phyloP scores from a whole-genome alignment of 2,888 invertebrate species.

The Agrochola litura region DNA sequence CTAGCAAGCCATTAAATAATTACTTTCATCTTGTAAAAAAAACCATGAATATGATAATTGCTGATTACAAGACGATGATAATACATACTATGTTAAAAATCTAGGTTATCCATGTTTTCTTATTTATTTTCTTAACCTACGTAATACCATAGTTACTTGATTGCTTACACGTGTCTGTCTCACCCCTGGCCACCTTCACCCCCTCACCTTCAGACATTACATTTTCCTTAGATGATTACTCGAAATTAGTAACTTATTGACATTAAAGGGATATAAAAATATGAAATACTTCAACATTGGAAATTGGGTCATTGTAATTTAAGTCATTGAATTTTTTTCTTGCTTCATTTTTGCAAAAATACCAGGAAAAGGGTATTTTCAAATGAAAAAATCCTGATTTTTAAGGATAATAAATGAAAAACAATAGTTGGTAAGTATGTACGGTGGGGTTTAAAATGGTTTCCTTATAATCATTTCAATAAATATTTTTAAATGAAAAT shows the following conservation, averaged over 20 bases:
- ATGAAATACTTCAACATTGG: neutral
- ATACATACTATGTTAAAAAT: conserved; percentile 9
- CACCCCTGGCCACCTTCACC: neutral
- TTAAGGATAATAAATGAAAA: neutral
- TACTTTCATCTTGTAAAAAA: conserved; percentile 1
- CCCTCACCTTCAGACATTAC: neutral
- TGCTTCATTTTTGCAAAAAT: neutral
- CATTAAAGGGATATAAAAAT: neutral
- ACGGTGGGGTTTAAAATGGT: neutral
- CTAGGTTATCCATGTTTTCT: conserved; percentile 21
- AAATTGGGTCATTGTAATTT: neutral
- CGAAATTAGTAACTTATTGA: neutral
- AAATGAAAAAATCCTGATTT: neutral
- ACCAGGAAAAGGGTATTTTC: neutral
- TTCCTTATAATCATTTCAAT: too few species aligned
- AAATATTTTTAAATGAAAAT: neutral
- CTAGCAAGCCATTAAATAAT: neutral
- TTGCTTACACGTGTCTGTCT: conserved; percentile 41
- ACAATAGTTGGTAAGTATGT: too few species aligned
- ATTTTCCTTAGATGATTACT: conserved; percentile 12
- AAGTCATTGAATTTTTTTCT: neutral
- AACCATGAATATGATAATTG: conserved; percentile 30
- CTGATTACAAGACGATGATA: conserved; percentile 14
- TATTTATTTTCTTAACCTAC: conserved; percentile 21
- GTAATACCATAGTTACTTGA: conserved; percentile 11